Evolutionary conservation across 2,797 vertebrate species (phyloP), one percentile per base, ranked within the genome.

Genomic region (Clamator glandarius): DNA sequence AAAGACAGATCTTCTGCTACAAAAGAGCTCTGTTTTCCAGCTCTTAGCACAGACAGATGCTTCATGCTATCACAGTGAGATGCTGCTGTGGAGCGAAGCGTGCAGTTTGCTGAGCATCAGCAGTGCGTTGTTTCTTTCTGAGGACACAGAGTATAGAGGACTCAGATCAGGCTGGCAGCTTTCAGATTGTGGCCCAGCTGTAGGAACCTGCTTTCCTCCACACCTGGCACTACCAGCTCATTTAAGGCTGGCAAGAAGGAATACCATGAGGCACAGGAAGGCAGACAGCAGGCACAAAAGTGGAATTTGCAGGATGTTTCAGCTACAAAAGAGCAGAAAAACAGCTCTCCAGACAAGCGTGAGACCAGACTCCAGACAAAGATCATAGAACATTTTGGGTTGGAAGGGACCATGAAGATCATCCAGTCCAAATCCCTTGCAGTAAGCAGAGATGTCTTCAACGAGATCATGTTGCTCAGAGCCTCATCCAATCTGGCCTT

Each of bases 321-420:
- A n/a, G 26, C 33, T 48, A 52, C 2, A 51, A 36, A 84, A 46
- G 36, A 0, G 12, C 51, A 70, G 67, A n/a, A 76, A 86, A 46
- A 0, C 4, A 2, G 24, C 33, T 9, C 41, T 44, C 31, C 33
- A 46, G 26, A 50, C 16, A 57, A 29, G 36, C 5, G 5, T 0
- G 26, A 54, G 21, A 36, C 17, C 55, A 42, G 35, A 58, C 28
- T 2, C 2, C 59, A 54, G 17, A 74, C 68, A 89, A 51, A 70
- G 68, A 48, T 12, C 46, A 48, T 12, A 48, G 21, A 48, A 24
- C 48, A 46, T 21, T 48, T 24, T 48, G 46, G 46, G 21, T 48
- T 12, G 12, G 21, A 48, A 23, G 11, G 46, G 46, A 48, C 46
- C 46, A 48, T 21, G 21, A 48, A 48, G 12, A 11, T 48, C 20